Percentiles rank a stretch among this genome's conserved stretches.
Conservation (phyloP, 2,113 vertebrate genomes). For the Pelmatolapia mariae region DNA sequence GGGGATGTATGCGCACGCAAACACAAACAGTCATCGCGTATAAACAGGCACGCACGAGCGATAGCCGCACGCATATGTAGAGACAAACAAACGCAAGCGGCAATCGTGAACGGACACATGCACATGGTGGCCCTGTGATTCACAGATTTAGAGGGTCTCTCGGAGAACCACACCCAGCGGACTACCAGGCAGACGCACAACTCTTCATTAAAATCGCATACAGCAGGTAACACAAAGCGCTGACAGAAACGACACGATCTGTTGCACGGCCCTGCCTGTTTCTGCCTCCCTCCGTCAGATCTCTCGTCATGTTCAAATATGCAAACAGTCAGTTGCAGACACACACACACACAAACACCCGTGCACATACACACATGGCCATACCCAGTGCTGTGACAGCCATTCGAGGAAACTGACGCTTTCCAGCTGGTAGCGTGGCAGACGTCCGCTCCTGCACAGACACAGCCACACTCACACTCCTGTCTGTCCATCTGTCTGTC, state of each 20-base stretch:
- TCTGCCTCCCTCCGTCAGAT: slow-evolving; percentile 30
- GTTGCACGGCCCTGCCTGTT: not conserved
- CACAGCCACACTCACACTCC: not conserved
- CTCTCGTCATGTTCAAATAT: slow-evolving; percentile 26
- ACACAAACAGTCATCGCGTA: slow-evolving; percentile 3
- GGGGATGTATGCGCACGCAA: not conserved
- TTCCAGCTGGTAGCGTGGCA: slow-evolving; percentile 59
- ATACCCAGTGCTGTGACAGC: slow-evolving; percentile 42
- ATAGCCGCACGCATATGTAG: not conserved
- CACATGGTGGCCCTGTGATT: not conserved
- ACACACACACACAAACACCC: not conserved
- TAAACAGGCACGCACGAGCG: not conserved
- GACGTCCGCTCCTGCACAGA: slow-evolving; percentile 21
- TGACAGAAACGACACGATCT: slow-evolving; percentile 18
- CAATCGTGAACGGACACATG: not conserved
- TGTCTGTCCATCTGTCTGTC: slow-evolving; percentile 45
- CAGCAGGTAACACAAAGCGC: slow-evolving; percentile 21
- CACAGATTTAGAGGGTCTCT: not conserved
- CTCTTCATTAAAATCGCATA: slow-evolving; percentile 33
- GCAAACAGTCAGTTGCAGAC: slow-evolving; percentile 25
- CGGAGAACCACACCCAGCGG: slow-evolving; percentile 33
- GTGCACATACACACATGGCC: not conserved
- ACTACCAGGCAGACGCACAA: not conserved
- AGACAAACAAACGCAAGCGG: not conserved
- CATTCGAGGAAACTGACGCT: slow-evolving; percentile 46